Conservation (phyloP, 2,113 vertebrate genomes). For the Bufo bufo region DNA sequence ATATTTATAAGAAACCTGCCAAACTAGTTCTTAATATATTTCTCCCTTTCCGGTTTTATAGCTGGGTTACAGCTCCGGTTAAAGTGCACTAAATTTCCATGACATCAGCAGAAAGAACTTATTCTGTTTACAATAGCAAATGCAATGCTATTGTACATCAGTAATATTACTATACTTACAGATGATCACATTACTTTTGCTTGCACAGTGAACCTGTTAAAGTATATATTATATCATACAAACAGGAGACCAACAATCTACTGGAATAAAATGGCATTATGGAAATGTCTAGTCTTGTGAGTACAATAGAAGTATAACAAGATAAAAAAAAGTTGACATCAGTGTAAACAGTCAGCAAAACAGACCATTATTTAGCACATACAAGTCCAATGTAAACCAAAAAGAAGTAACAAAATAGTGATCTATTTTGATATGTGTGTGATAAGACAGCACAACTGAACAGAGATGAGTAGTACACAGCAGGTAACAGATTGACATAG, state of each 20-base stretch:
- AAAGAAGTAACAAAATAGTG: neutral
- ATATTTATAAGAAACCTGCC: neutral
- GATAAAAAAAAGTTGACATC: slow-evolving; percentile 28
- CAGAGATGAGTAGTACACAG: neutral
- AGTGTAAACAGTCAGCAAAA: slow-evolving; percentile 33
- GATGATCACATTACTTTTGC: slow-evolving; percentile 16
- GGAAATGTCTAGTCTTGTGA: neutral
- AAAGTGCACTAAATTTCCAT: slow-evolving; percentile 18
- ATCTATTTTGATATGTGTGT: neutral
- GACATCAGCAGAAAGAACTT: neutral
- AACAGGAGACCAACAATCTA: neutral
- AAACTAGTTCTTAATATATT: neutral
- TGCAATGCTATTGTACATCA: slow-evolving; percentile 14
- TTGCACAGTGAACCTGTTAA: slow-evolving; percentile 4
- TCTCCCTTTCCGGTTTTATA: neutral
- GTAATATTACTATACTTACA: neutral
- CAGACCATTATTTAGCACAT: neutral
- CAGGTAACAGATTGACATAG: neutral
- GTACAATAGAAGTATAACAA: slow-evolving; percentile 9
- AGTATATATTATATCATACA: neutral
- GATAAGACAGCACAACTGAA: neutral
- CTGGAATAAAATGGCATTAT: neutral
- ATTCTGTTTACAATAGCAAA: neutral
- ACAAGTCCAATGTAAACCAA: neutral
- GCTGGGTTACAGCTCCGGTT: neutral